Base-by-base conservation (phyloP, 2,797 vertebrate species). In the Lophius americanus region DNA sequence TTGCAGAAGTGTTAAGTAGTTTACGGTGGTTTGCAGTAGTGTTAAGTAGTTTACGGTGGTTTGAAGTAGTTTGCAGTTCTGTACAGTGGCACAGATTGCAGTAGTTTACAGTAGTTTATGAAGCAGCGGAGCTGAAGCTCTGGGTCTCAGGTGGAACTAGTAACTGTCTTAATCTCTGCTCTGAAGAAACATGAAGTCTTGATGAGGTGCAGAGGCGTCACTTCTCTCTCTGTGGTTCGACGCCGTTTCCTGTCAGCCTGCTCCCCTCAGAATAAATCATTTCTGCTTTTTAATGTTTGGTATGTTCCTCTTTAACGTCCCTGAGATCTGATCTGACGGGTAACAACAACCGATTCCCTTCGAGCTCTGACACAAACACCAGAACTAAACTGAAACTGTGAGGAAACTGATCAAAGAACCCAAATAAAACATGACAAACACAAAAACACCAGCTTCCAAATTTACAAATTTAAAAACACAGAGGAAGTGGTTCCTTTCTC, bases 221-320 rank as follows among this genome's bases (percentile, higher is more conserved):
- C n/a, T 50, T 50, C 54, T 78, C 73, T 48, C 70, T 55, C 58
- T 75, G 66, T 10, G 71, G 71, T 61, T 70, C 2, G 5, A 37
- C 41, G 49, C 60, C 47, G 8, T 63, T 84, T 84, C 84, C 81
- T 80, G 74, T 75, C 13, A 38, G 55, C 38, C 52, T 1, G 5
- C 41, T 6, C 41, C 41, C 41, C 41, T 3, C 37, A 2, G 9
- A 42, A 0, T 9, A 6, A 3, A 3, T 6, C 41, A 37, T 4
- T 9, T 32, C 42, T 23, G 23, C 23, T 23, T 23, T 23, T 23
- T 23, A 23, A 2, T 23, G 60, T 59, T 82, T 79, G 81, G 76
- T 73, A 58, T 77, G 70, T 3, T 48, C 0, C 7, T 35, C 36
- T 41, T 38, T 7, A 6, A 8, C 38, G 9, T 39, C 13, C 60